Conservation (phyloP, 2,888 invertebrate genomes). For the Seira musarum region DNA sequence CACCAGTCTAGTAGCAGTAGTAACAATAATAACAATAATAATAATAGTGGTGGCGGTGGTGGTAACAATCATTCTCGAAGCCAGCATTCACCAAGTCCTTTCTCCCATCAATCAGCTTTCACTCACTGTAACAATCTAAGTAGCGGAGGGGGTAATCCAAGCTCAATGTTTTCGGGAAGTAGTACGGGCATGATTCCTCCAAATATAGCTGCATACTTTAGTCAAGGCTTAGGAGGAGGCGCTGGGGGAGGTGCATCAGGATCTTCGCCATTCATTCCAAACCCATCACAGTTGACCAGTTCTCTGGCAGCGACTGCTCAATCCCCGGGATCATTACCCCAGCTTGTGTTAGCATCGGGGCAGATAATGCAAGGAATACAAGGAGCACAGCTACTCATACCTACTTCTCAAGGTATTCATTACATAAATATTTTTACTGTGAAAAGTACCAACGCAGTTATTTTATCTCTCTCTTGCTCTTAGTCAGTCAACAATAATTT, state of each 20-base stretch:
- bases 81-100: constrained; percentile 52
- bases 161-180: constrained; percentile 33
- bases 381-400: constrained; percentile 94
- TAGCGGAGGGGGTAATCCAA: constrained; percentile 32
- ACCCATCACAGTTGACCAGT: constrained; percentile 37
- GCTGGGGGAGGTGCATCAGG: constrained; percentile 45
- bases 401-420: constrained; percentile 89
- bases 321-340: constrained; percentile 79
- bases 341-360: constrained; percentile 91
- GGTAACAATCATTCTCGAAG: constrained; percentile 39
- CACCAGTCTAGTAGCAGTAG: constrained; percentile 23
- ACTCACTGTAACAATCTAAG: constrained; percentile 37
- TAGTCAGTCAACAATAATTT: background rate
- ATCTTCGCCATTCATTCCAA: constrained; percentile 48
- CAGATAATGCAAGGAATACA: constrained; percentile 94
- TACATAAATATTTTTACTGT: constrained; percentile 50
- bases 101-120: constrained; percentile 51
- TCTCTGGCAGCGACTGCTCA: constrained; percentile 41
- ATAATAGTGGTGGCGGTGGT: background rate
- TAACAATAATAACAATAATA: constrained; percentile 10
- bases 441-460: constrained; percentile 5
- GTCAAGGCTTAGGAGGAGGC: constrained; percentile 36
- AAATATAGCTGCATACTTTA: constrained; percentile 46
- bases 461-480: constrained; percentile 6
- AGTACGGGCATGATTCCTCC: constrained; percentile 52